phyloP scores from a whole-genome alignment of 2,113 vertebrate genomes.

The Zosterops pallidus region DNA sequence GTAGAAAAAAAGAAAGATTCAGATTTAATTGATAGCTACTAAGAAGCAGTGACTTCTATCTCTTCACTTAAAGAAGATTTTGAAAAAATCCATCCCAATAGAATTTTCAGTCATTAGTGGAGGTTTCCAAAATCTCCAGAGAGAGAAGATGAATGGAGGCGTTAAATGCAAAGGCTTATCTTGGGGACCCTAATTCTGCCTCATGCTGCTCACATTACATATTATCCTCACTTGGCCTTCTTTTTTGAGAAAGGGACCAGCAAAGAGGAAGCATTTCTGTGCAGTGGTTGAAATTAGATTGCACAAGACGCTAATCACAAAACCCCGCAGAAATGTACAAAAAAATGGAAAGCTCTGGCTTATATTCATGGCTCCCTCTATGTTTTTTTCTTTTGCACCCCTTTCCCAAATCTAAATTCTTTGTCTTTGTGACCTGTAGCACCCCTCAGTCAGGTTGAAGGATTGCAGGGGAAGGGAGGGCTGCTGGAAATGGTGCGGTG shows the following conservation, averaged over 20 bases:
- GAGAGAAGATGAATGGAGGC: neutral
- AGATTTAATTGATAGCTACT: neutral
- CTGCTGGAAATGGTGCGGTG: neutral
- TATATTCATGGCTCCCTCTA: neutral
- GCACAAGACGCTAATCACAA: neutral
- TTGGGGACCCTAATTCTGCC: neutral
- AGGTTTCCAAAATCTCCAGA: neutral
- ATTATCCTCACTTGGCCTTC: neutral
- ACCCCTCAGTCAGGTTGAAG: neutral
- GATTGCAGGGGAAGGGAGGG: neutral
- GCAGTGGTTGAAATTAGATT: neutral
- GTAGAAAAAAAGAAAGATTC: neutral
- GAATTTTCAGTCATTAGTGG: slow-evolving; percentile 14
- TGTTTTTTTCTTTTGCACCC: neutral
- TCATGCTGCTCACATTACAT: neutral
- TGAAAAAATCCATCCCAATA: neutral
- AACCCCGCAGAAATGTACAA: neutral
- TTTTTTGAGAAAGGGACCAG: neutral
- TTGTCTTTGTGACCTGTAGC: neutral
- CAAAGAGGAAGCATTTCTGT: neutral
- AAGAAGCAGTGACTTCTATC: neutral
- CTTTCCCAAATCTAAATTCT: neutral
- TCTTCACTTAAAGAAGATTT: neutral
- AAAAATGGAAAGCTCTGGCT: neutral
- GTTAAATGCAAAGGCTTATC: neutral